Evolutionary conservation across 2,888 invertebrate species (phyloP), one percentile per base, ranked within the genome.

Genomic region (Elysia crispata): DNA sequence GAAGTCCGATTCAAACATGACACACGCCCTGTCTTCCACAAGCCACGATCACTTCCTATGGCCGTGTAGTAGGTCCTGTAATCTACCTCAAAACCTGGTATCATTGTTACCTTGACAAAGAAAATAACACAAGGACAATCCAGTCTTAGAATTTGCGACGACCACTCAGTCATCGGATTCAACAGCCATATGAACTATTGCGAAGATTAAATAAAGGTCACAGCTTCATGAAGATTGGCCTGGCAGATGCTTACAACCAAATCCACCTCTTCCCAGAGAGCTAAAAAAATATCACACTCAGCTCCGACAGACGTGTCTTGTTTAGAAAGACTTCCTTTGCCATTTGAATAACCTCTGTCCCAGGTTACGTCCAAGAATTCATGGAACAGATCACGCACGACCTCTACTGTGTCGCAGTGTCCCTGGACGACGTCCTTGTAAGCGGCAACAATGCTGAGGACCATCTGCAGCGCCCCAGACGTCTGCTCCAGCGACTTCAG

Each of bases 181-280:
- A n/a, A n/a, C n/a, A n/a, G n/a, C n/a, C n/a, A n/a, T n/a, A n/a
- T n/a, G n/a, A n/a, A n/a, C n/a, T n/a, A n/a, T n/a, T n/a, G n/a
- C n/a, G n/a, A n/a, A n/a, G n/a, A n/a, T n/a, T n/a, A n/a, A n/a
- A n/a, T n/a, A n/a, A n/a, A n/a, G n/a, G n/a, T n/a, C n/a, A n/a
- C n/a, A n/a, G n/a, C n/a, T n/a, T n/a, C 69, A 66, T 75, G 15
- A 82, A 82, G 54, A 49, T 84, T 20, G 84, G 83, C 49, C 69
- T 83, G 5, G 31, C 57, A 5, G 31, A 77, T 28, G 73, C 20
- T n/a, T n/a, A n/a, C n/a, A n/a, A n/a, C n/a, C n/a, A n/a, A n/a
- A n/a, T n/a, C n/a, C n/a, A n/a, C n/a, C 6, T 83, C 20, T 77
- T 77, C 18, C 78, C 80, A 1, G 66, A 78, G 20, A 80, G 77